A percentile compares a stretch with the other conserved stretches of the same genome.
Conservation (phyloP, 1,140 invertebrate genomes). For the Ceratina japonica region DNA sequence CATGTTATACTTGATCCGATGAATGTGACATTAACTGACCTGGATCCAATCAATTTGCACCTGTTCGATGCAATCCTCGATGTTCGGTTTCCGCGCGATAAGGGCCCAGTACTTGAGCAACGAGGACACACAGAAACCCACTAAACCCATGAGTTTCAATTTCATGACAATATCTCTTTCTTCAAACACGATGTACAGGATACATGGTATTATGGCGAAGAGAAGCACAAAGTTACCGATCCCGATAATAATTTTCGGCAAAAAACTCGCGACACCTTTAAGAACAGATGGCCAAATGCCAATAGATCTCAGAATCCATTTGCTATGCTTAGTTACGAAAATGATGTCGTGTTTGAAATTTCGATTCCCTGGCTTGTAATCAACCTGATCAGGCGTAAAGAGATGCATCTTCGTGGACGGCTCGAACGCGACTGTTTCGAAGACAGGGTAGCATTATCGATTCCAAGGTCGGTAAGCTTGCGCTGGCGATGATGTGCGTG, state of each 20-base stretch:
- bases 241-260: neutral
- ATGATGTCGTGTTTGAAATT: neutral
- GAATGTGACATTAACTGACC: neutral
- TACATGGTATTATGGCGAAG: neutral
- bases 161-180: neutral
- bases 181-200: neutral
- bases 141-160: neutral
- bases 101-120: neutral
- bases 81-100: neutral
- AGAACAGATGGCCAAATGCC: neutral
- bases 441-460: neutral
- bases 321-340: neutral
- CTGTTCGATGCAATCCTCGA: neutral
- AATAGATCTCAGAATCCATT: neutral
- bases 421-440: neutral
- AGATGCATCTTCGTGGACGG: neutral
- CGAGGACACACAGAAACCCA: neutral
- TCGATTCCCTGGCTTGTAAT: neutral
- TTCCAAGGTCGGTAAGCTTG: neutral
- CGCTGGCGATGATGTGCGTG: neutral
- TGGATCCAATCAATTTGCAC: neutral
- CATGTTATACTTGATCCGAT: no score
- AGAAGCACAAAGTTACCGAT: neutral
- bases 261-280: neutral
- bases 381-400: neutral